These are phyloP conservation scores for Semaprochilodus insignis DNA, from an alignment of 2,797 vertebrate genomes.

Conservation along the genomic window DNA sequence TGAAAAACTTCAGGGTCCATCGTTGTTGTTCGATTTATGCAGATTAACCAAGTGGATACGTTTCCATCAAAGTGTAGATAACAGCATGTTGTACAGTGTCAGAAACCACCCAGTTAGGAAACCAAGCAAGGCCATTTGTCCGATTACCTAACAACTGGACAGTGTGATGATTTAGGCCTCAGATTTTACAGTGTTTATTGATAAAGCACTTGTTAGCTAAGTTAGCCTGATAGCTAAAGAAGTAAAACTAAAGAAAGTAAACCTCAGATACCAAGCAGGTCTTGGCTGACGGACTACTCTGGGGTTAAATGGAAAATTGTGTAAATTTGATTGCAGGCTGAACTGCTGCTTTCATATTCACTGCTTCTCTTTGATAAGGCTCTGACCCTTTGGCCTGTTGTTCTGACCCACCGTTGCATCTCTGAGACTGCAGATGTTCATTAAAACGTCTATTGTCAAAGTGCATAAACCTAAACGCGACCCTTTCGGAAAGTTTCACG, in stretches of 20 bases:
- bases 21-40: no score
- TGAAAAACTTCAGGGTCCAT: no score
- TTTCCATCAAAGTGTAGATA: no score
- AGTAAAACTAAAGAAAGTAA: neutral
- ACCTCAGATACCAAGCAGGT: neutral
- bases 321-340: neutral
- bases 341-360: neutral
- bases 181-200: no score
- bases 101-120: no score
- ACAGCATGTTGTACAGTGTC: no score
- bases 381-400: neutral
- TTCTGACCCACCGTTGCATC: neutral
- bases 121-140: no score
- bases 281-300: neutral
- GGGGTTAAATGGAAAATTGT: neutral
- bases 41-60: no score
- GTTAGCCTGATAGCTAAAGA: neutral
- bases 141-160: no score
- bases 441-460: neutral
- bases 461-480: neutral
- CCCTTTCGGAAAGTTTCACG: constrained; percentile 15
- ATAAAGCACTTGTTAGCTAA: neutral
- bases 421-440: neutral
- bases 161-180: no score
- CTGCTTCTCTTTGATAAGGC: neutral